phyloP scores from a whole-genome alignment of 1,140 invertebrate genomes.

The Drosophila sechellia region DNA sequence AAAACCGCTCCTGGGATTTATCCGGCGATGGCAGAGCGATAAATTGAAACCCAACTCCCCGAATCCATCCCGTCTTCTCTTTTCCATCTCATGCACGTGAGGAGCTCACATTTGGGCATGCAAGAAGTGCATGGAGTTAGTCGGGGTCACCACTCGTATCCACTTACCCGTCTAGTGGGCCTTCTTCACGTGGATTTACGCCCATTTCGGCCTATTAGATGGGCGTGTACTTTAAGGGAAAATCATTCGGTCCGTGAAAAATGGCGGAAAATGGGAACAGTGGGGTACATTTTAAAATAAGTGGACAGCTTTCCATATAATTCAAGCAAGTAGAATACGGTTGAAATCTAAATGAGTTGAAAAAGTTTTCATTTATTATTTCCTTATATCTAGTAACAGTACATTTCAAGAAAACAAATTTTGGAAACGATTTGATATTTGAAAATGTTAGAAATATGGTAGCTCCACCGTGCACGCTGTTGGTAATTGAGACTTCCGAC shows the following conservation, averaged over 20 bases:
- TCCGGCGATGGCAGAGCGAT: slow-evolving; percentile 57
- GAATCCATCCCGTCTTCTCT: background rate
- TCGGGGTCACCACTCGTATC: slow-evolving; percentile 22
- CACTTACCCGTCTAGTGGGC: background rate
- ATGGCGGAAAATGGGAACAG: slow-evolving; percentile 10
- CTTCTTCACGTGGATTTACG: slow-evolving; percentile 19
- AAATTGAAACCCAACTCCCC: slow-evolving; percentile 73
- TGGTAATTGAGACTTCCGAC: slow-evolving; percentile 56
- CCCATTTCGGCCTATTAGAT: slow-evolving; percentile 57
- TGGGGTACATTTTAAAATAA: background rate
- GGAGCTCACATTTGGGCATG: slow-evolving; percentile 27
- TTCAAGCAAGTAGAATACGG: too few species aligned
- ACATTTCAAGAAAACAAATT: too few species aligned
- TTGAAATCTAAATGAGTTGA: too few species aligned
- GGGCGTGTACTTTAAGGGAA: slow-evolving; percentile 47
- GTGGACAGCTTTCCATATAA: background rate
- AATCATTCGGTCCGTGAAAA: slow-evolving; percentile 13
- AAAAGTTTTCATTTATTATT: too few species aligned
- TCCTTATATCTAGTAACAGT: too few species aligned
- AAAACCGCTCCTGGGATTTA: slow-evolving; percentile 73
- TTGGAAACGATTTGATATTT: too few species aligned
- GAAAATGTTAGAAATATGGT: too few species aligned
- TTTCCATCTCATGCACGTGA: slow-evolving; percentile 20
- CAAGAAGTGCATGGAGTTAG: slow-evolving; percentile 14
- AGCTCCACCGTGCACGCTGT: slow-evolving; percentile 39